Conservation (phyloP, 1,140 invertebrate species). For the Myzus persicae region DNA sequence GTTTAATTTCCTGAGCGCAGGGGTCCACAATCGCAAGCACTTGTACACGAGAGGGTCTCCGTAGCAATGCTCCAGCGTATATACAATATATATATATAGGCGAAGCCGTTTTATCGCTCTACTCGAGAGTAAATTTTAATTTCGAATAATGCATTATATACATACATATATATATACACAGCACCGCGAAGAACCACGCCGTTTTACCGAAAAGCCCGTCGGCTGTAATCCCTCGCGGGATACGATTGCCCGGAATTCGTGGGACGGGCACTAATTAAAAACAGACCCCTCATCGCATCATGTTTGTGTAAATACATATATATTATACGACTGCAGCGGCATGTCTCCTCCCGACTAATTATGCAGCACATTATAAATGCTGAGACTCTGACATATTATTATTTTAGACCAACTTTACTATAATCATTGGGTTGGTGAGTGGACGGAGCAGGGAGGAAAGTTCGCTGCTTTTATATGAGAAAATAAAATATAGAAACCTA, state of each 20-base stretch:
- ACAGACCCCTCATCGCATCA: neutral
- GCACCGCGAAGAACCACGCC: neutral
- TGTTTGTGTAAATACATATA: neutral
- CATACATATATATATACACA: neutral
- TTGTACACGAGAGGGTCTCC: no score
- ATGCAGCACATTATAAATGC: neutral
- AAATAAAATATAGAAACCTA: neutral
- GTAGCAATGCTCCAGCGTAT: neutral
- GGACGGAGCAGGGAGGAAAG: neutral
- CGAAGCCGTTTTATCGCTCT: slow-evolving; percentile 39
- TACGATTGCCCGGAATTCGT: neutral
- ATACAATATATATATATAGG: neutral
- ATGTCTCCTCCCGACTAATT: neutral
- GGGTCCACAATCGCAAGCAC: slow-evolving; percentile 40
- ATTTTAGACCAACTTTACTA: neutral
- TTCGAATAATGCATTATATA: slow-evolving; percentile 5
- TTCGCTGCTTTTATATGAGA: neutral
- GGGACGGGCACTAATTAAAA: slow-evolving; percentile 46
- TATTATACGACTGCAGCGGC: neutral
- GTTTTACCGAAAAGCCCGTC: slow-evolving; percentile 34
- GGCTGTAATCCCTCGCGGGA: neutral
- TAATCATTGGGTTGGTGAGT: neutral
- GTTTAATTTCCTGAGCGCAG: slow-evolving; percentile 52
- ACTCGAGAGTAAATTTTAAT: slow-evolving; percentile 45
- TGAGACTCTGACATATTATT: neutral